phyloP scores from a whole-genome alignment of 2,888 invertebrate species.

The Athrips mouffetella region DNA sequence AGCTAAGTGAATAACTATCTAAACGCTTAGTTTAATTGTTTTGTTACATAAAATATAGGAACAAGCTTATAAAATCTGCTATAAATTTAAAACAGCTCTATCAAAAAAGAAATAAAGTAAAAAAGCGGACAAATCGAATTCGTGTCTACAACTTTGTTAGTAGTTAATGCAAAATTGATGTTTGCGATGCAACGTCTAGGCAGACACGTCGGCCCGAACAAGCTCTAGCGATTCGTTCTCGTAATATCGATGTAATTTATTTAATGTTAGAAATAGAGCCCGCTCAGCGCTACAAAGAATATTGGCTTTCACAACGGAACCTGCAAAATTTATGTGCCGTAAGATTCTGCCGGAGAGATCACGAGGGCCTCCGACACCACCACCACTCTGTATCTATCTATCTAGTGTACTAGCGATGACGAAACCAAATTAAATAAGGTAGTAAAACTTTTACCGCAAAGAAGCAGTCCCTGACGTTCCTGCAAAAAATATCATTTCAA shows the following conservation, averaged over 20 bases:
- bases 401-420: not conserved
- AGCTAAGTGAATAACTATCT: too few relatives aligned
- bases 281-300: conserved; percentile 72
- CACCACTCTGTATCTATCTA: not conserved
- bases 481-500: too few relatives aligned
- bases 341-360: conserved; percentile 63
- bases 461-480: too few relatives aligned
- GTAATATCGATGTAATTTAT: conserved; percentile 76
- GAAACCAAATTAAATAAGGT: too few relatives aligned
- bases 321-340: conserved; percentile 70
- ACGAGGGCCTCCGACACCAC: conserved; percentile 44
- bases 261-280: conserved; percentile 75
- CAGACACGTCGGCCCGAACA: conserved; percentile 66
- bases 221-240: conserved; percentile 72
- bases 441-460: too few relatives aligned
- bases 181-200: conserved; percentile 57
- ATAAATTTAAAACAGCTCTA: not conserved
- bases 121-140: conserved; percentile 28
- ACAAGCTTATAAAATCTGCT: not conserved
- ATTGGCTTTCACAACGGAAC: conserved; percentile 77
- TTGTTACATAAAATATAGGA: not conserved
- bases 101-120: conserved; percentile 14
- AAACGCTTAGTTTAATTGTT: too few relatives aligned
- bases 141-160: conserved; percentile 35
- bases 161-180: conserved; percentile 56